Percentiles rank a stretch among this genome's conserved stretches.
Evolutionary conservation across 2,113 vertebrate genomes (phyloP).

Genomic region (Hucho hucho): DNA sequence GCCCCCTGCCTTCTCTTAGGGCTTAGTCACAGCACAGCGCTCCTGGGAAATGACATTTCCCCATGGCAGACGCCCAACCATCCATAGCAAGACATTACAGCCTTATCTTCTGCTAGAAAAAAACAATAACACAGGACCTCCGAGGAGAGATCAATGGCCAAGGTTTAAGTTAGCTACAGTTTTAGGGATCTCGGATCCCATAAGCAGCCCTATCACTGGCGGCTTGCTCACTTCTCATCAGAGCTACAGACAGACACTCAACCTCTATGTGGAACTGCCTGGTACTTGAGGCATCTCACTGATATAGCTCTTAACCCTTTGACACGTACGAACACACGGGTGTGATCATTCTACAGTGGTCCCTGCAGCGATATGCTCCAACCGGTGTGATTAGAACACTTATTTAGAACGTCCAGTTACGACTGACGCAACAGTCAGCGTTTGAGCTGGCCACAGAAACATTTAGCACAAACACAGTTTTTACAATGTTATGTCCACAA

Average conservation of each 20-base stretch:
- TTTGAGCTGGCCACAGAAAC: no score
- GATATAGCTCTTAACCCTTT: no score
- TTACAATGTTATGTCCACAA: no score
- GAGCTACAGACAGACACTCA: not conserved
- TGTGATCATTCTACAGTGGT: no score
- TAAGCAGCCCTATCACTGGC: not conserved
- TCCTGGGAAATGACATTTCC: constrained; percentile 33
- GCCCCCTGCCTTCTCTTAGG: constrained; percentile 4
- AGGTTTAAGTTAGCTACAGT: not conserved
- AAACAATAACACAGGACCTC: not conserved
- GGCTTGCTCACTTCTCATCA: not conserved
- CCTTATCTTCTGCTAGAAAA: not conserved
- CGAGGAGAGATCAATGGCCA: not conserved
- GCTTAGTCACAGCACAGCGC: constrained; percentile 40
- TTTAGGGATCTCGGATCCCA: not conserved
- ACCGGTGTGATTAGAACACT: no score
- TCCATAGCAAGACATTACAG: constrained; percentile 15
- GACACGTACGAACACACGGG: no score
- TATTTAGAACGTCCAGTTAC: no score
- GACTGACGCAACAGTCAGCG: no score
- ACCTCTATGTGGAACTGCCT: not conserved
- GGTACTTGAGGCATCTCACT: no score
- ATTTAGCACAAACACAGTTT: no score
- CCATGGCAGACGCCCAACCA: constrained; percentile 10
- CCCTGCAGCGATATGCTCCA: no score